Base-by-base conservation (phyloP, 2,797 vertebrate species). In the Adrianichthys oophorus region DNA sequence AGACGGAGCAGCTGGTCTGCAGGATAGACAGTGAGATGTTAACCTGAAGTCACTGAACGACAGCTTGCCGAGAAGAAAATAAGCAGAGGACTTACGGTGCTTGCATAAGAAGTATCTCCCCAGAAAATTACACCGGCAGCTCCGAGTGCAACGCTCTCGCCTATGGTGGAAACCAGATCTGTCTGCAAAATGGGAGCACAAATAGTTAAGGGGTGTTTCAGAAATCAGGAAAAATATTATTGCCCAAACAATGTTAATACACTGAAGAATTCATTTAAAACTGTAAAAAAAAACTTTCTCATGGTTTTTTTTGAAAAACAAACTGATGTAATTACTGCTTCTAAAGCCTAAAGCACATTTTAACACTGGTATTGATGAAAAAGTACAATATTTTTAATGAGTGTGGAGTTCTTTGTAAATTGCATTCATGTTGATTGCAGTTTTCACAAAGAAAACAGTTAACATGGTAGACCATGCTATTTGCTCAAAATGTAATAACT, bases 71-170 rank as follows among this genome's bases (percentile, higher is more conserved):
- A 57, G 26, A 15, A 68, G 41, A 4, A 58, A 51, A 50, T 14
- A 15, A 68, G 29, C 15, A 19, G 62, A 74, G 23, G 16, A 80
- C 92, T 88, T 84, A 98, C 97, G 49, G 52, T 75, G 85, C 83
- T 93, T 60, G 93, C 92, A 56, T 95, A 94, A 42, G 83, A 92
- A 0, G 93, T 87, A 0, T 98, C 95, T 0, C 96, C 97, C 96
- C 97, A 98, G 69, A 98, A 92, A 80, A 99, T 97, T 42, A 95
- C 91, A 12, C 97, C 97, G 0, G 96, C 96, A 2, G 94, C 95
- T 47, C 97, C 97, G 58, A 98, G 87, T 0, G 97, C 95, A 0
- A 96, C 93, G 29, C 93, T 94, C 79, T 94, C 93, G 5, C 93
- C 94, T 7, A 95, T 93, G 41, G 93, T 94, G 59, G 92, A 92